A percentile compares a stretch with the other conserved stretches of the same genome.
Evolutionary conservation across 2,888 invertebrate genomes (phyloP).

Genomic region (Hedychridium roseum): DNA sequence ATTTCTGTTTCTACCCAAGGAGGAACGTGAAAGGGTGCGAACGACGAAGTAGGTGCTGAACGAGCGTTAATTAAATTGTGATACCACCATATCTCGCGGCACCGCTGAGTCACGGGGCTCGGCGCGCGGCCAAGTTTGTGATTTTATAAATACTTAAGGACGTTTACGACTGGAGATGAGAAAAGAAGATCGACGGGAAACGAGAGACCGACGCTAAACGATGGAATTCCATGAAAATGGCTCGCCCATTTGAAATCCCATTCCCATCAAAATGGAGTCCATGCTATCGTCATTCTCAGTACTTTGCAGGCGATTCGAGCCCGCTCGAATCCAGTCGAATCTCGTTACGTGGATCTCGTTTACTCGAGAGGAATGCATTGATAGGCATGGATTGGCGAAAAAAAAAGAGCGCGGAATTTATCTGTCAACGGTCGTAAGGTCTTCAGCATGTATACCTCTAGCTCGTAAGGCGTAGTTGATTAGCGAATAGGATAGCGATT

Average conservation of each 20-base stretch:
- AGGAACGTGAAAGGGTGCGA: slow-evolving; percentile 22
- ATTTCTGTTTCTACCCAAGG: slow-evolving; percentile 7
- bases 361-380: too few species aligned
- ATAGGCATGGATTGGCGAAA: slow-evolving; percentile 4
- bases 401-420: slow-evolving; percentile 30
- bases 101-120: slow-evolving; percentile 62
- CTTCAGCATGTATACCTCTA: slow-evolving; percentile 63
- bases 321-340: too few species aligned
- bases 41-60: slow-evolving; percentile 38
- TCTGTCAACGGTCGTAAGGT: slow-evolving; percentile 49
- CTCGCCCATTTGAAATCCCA: too few species aligned
- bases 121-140: slow-evolving; percentile 63
- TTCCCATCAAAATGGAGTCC: too few species aligned
- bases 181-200: slow-evolving; percentile 7
- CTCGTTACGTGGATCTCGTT: too few species aligned
- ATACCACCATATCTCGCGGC: slow-evolving; percentile 83
- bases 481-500: slow-evolving; percentile 54
- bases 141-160: slow-evolving; percentile 64
- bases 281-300: too few species aligned
- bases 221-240: background rate
- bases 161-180: slow-evolving; percentile 42
- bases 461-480: slow-evolving; percentile 57
- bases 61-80: slow-evolving; percentile 68
- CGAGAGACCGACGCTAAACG: background rate
- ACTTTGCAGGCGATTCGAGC: too few species aligned